Conservation (phyloP, 2,797 vertebrate species). For the Gallinago stenura region DNA sequence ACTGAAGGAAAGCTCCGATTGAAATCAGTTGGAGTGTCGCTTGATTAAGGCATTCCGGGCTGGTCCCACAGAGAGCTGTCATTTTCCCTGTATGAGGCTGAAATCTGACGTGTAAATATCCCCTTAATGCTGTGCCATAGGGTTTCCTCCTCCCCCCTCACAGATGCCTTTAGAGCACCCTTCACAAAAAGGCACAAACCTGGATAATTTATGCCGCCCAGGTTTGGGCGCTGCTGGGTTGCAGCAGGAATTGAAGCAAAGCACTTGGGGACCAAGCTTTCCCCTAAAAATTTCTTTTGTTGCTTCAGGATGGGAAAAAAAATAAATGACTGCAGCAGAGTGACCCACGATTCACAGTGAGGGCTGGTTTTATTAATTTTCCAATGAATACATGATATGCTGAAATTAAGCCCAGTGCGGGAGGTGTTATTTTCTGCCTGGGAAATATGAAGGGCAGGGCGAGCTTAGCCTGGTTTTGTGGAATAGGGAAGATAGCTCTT, state of each 20-base stretch:
- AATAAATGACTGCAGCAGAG: not conserved
- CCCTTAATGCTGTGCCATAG: not conserved
- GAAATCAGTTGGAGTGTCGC: not conserved
- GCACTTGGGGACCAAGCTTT: not conserved
- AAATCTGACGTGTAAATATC: not conserved
- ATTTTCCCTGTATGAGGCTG: not conserved
- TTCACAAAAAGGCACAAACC: not conserved
- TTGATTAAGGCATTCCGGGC: not conserved
- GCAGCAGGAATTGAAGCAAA: not conserved
- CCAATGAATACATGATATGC: not conserved
- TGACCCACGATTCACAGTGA: not conserved
- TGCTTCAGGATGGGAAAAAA: no score
- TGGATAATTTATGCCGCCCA: rapidly evolving
- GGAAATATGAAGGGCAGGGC: not conserved
- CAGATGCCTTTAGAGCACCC: not conserved
- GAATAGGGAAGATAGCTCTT: rapidly evolving
- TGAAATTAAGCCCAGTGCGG: not conserved
- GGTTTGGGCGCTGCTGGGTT: not conserved
- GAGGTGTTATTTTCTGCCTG: not conserved
- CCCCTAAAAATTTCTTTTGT: not conserved
- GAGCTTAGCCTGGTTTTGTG: not conserved
- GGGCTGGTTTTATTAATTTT: not conserved
- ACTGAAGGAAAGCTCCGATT: not conserved
- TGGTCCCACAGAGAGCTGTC: not conserved
- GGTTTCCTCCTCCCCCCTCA: not conserved